Evolutionary conservation across 2,797 vertebrate species (phyloP).

Genomic region (Lithobates sylvaticus): DNA sequence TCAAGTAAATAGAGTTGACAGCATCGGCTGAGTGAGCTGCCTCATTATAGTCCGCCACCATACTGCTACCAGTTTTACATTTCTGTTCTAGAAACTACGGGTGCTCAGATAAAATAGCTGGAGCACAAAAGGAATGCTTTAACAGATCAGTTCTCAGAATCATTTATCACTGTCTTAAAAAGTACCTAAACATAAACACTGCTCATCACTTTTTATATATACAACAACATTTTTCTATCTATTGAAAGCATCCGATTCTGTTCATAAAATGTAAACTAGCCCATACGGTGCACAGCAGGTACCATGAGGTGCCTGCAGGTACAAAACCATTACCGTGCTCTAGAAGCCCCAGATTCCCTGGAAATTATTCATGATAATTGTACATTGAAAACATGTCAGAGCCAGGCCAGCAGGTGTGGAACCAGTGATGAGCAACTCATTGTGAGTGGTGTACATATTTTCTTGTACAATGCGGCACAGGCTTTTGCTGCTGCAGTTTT

Average conservation of each 20-base stretch:
- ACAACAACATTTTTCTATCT: not conserved
- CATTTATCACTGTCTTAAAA: constrained; percentile 23
- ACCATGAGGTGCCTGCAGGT: no score
- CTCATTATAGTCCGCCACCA: constrained; percentile 39
- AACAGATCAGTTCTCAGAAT: constrained; percentile 5
- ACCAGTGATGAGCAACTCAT: no score
- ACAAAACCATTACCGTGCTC: no score
- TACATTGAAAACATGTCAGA: no score
- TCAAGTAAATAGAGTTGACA: constrained; percentile 30
- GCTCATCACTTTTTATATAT: not conserved
- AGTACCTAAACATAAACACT: not conserved
- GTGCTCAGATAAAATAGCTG: not conserved
- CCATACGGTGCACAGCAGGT: not conserved
- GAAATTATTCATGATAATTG: no score
- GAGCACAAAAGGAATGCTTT: constrained; percentile 8
- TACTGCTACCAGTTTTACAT: constrained; percentile 19
- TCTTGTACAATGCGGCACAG: no score
- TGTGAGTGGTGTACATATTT: no score
- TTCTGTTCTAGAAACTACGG: constrained; percentile 14
- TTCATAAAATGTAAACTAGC: not conserved
- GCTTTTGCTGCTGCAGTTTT: no score
- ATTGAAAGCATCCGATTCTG: not conserved
- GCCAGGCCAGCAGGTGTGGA: no score
- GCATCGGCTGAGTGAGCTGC: not conserved
- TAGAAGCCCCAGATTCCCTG: no score